These are phyloP conservation scores for Polypterus bichir DNA, from an alignment of 2,113 vertebrate genomes.

Conservation along the genomic window DNA sequence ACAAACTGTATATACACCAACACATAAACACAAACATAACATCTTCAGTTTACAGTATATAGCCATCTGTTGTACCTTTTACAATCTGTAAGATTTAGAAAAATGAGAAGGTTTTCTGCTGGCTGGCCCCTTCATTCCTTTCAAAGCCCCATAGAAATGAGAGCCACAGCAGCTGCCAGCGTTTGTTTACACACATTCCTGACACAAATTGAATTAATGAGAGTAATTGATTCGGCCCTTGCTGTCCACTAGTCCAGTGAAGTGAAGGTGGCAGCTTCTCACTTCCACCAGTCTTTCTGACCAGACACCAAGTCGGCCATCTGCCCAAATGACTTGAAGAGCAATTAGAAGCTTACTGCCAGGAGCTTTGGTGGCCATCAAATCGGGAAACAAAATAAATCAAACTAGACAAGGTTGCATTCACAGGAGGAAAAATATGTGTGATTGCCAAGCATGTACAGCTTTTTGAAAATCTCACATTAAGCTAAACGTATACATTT, in stretches of 20 bases:
- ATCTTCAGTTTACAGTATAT: no score
- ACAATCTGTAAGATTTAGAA: neutral
- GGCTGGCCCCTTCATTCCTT: conserved; percentile 43
- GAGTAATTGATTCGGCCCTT: conserved; percentile 55
- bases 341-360: neutral
- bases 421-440: no score
- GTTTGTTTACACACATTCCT: conserved; percentile 73
- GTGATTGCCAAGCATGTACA: no score
- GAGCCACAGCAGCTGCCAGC: conserved; percentile 52
- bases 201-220: conserved; percentile 70
- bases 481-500: no score
- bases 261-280: conserved; percentile 35
- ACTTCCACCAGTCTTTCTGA: no score
- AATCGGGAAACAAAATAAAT: neutral
- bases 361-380: neutral
- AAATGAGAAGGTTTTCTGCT: conserved; percentile 24
- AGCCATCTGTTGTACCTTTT: neutral
- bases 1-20: no score
- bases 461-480: no score
- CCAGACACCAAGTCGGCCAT: no score
- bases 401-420: no score
- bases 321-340: neutral
- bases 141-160: conserved; percentile 47
- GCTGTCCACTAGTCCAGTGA: conserved; percentile 32
- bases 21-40: no score